Evolutionary conservation across 2,797 vertebrate species (phyloP).

Genomic region (Poecilia gillii): DNA sequence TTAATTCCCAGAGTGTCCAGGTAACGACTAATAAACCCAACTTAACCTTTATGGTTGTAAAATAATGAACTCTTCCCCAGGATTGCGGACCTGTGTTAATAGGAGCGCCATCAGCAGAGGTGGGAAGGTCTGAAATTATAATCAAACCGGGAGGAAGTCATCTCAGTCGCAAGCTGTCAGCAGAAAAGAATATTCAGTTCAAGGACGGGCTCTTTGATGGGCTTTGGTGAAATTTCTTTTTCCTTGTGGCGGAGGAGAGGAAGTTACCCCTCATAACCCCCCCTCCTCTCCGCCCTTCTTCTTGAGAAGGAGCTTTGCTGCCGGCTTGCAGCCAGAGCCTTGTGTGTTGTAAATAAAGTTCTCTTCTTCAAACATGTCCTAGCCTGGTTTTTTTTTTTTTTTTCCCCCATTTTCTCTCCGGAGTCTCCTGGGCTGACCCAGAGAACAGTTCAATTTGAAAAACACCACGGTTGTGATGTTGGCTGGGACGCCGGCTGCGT

Average conservation of each 20-base stretch:
- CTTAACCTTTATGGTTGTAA: constrained; percentile 56
- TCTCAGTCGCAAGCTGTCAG: constrained; percentile 32
- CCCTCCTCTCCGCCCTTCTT: constrained; percentile 37
- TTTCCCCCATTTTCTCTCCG: constrained; percentile 59
- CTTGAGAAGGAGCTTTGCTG: constrained; percentile 80
- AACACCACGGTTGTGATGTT: constrained; percentile 50
- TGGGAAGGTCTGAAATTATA: constrained; percentile 41
- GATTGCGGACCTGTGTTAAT: constrained; percentile 41
- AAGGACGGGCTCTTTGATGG: constrained; percentile 51
- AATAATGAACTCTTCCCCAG: constrained; percentile 35
- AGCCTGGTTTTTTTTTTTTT: constrained; percentile 64
- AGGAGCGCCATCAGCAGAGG: constrained; percentile 34
- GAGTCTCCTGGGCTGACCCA: constrained; percentile 61
- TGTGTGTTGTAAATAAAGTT: constrained; percentile 90
- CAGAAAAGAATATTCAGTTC: constrained; percentile 60
- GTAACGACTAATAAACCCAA: constrained; percentile 59
- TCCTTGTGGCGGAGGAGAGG: constrained; percentile 43
- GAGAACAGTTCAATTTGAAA: constrained; percentile 62
- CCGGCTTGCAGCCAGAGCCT: constrained; percentile 76
- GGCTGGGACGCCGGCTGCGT: constrained; percentile 41
- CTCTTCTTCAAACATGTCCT: constrained; percentile 77
- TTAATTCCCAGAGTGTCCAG: constrained; percentile 45
- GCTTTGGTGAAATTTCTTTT: constrained; percentile 43
- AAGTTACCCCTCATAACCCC: constrained; percentile 38
- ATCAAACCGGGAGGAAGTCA: constrained; percentile 55